A percentile compares a stretch with the other conserved stretches of the same genome.
These are phyloP conservation scores for Perca flavescens DNA, from an alignment of 2,113 vertebrate genomes.

Conservation along the genomic window DNA sequence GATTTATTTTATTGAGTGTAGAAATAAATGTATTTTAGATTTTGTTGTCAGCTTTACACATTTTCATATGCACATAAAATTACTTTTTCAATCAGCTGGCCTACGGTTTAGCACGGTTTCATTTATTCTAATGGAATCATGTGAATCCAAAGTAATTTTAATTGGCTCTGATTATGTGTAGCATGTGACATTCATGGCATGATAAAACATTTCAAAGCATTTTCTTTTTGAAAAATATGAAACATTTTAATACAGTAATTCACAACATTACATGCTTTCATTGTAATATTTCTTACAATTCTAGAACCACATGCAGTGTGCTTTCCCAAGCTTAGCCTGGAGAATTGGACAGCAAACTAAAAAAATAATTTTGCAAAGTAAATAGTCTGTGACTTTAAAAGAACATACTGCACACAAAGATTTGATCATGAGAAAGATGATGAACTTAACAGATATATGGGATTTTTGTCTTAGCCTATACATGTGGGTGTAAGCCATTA, in stretches of 20 bases:
- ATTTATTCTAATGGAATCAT: background rate
- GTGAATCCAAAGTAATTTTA: background rate
- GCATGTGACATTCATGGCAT: background rate
- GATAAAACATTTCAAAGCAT: slow-evolving; percentile 2
- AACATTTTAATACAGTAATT: slow-evolving; percentile 75
- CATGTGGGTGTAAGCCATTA: slow-evolving; percentile 17
- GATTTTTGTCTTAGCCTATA: slow-evolving; percentile 5
- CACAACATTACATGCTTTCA: slow-evolving; percentile 77
- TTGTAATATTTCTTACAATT: slow-evolving; percentile 61
- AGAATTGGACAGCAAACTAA: slow-evolving; percentile 44
- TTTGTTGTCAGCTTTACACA: background rate
- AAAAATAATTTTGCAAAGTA: slow-evolving; percentile 59
- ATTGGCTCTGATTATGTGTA: background rate
- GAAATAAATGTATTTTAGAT: background rate
- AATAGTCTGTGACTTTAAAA: slow-evolving; percentile 43
- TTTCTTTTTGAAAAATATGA: slow-evolving; percentile 74
- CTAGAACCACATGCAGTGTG: slow-evolving; percentile 68
- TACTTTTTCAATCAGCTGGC: too few relatives aligned
- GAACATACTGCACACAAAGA: slow-evolving; percentile 32
- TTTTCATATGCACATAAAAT: background rate
- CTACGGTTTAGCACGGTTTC: background rate
- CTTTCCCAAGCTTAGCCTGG: slow-evolving; percentile 44
- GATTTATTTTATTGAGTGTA: background rate
- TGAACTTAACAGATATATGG: slow-evolving; percentile 16
- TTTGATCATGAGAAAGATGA: slow-evolving; percentile 34